Evolutionary conservation across 2,888 invertebrate genomes (phyloP).

Genomic region (Serrognathus titanus): DNA sequence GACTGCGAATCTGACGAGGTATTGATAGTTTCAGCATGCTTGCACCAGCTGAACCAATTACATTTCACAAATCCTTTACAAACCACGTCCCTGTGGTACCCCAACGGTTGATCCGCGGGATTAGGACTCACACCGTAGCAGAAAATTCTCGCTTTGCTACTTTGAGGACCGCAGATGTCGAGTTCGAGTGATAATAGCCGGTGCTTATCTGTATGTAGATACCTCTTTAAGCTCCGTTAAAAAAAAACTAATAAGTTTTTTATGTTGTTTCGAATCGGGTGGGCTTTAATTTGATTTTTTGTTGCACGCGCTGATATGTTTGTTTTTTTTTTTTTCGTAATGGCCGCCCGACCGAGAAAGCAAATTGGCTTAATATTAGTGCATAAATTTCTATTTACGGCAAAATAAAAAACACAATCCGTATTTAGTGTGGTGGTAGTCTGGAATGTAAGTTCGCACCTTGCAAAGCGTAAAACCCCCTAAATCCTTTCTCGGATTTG

Average conservation of each 20-base stretch:
- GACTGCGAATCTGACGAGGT: constrained; percentile 53
- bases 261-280: neutral
- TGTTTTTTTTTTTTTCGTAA: too few relatives aligned
- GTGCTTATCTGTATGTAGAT: constrained; percentile 29
- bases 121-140: constrained; percentile 14
- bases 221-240: constrained; percentile 16
- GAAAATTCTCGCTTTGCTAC: constrained; percentile 4
- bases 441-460: constrained; percentile 41
- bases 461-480: constrained; percentile 39
- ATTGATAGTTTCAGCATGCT: constrained; percentile 61
- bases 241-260: constrained; percentile 16
- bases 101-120: constrained; percentile 36
- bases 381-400: constrained; percentile 14
- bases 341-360: neutral
- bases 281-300: neutral
- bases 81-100: constrained; percentile 36
- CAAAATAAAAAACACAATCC: constrained; percentile 9
- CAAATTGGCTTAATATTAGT: constrained; percentile 8
- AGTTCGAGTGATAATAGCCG: constrained; percentile 20
- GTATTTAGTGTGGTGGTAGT: constrained; percentile 8
- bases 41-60: constrained; percentile 64
- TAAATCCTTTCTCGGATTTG: constrained; percentile 51
- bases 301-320: too few relatives aligned
- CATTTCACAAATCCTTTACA: constrained; percentile 51
- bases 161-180: constrained; percentile 22